Evolutionary conservation across 2,888 invertebrate species (phyloP).

Genomic region (Dastarcus helophoroides): DNA sequence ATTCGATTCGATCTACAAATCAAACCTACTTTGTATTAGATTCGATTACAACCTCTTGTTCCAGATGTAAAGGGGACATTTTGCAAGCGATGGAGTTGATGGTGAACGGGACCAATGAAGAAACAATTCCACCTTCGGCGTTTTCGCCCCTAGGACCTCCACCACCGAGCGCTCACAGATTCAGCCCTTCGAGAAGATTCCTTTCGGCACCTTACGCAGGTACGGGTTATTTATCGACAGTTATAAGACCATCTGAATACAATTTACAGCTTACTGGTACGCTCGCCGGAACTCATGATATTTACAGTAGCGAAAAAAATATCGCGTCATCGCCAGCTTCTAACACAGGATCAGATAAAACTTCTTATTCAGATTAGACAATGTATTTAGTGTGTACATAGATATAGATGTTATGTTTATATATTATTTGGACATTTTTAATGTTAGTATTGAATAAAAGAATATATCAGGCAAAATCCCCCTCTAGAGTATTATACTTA

Average conservation of each 20-base stretch:
- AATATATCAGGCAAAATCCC: too few relatives aligned
- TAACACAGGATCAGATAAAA: slow-evolving; percentile 44
- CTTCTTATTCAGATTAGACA: slow-evolving; percentile 43
- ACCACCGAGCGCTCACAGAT: slow-evolving; percentile 50
- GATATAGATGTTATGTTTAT: too few relatives aligned
- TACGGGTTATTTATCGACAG: slow-evolving; percentile 71
- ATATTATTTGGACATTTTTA: too few relatives aligned
- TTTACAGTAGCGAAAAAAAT: slow-evolving; percentile 35
- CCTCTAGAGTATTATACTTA: too few relatives aligned
- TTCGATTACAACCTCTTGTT: slow-evolving; percentile 10
- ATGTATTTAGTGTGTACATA: too few relatives aligned
- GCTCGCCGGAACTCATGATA: slow-evolving; percentile 35
- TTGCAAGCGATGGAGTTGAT: slow-evolving; percentile 89
- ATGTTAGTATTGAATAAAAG: too few relatives aligned
- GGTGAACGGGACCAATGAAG: slow-evolving; percentile 43
- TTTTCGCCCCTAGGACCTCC: slow-evolving; percentile 63
- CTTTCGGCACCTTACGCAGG: slow-evolving; percentile 73
- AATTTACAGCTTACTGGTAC: slow-evolving; percentile 31
- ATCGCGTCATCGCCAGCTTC: slow-evolving; percentile 40
- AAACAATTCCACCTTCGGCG: slow-evolving; percentile 45
- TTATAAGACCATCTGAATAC: slow-evolving; percentile 46
- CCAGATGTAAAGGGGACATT: slow-evolving; percentile 60
- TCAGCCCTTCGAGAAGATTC: slow-evolving; percentile 56
- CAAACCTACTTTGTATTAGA: background rate
- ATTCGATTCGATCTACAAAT: too few relatives aligned